Percentiles rank a stretch among this genome's conserved stretches.
Evolutionary conservation across 2,888 invertebrate genomes (phyloP).

Genomic region (Noctua fimbriata): DNA sequence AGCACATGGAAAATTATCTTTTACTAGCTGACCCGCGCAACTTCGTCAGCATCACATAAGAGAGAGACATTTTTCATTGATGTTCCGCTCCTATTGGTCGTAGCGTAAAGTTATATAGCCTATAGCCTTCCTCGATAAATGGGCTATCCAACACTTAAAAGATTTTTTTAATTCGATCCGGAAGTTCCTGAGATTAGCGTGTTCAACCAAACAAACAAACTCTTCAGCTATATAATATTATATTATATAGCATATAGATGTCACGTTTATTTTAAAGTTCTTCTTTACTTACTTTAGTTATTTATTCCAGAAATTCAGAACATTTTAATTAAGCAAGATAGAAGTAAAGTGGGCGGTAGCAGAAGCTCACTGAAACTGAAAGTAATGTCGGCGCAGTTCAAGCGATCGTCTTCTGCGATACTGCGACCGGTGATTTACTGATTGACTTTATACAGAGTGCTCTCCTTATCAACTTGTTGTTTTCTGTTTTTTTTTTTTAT

Average conservation of each 20-base stretch:
- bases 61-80: too few species aligned
- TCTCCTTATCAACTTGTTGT: neutral
- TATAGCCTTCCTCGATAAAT: too few species aligned
- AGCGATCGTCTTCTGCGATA: constrained; percentile 56
- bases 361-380: constrained; percentile 54
- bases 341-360: constrained; percentile 13
- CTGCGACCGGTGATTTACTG: constrained; percentile 58
- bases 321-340: constrained; percentile 10
- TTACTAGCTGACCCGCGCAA: too few species aligned
- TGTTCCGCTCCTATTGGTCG: too few species aligned
- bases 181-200: too few species aligned
- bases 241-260: too few species aligned
- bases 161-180: too few species aligned
- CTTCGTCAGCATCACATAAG: too few species aligned
- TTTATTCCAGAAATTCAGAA: neutral
- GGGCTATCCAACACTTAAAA: too few species aligned
- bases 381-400: constrained; percentile 35
- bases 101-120: too few species aligned
- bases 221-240: too few species aligned
- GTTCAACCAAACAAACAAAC: too few species aligned
- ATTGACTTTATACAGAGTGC: constrained; percentile 62
- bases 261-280: neutral
- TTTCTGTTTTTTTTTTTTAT: neutral
- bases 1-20: neutral
- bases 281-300: neutral